A percentile compares a stretch with the other conserved stretches of the same genome.
These are phyloP conservation scores for Euspilapteryx auroguttella DNA, from an alignment of 2,888 invertebrate genomes.

Conservation along the genomic window DNA sequence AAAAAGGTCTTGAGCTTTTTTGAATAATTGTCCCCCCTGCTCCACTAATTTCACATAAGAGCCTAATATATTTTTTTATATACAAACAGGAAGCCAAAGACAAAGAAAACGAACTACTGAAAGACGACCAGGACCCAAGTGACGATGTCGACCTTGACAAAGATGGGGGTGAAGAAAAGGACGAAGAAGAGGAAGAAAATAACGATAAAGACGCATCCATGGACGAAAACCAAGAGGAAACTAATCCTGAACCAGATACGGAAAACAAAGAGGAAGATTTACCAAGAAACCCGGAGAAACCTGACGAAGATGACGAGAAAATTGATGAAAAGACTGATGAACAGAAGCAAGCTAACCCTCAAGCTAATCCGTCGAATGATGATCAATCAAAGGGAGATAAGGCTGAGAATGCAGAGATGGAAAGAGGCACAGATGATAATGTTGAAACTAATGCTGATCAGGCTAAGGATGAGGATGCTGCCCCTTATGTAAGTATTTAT, in stretches of 20 bases:
- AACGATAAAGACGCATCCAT: constrained; percentile 11
- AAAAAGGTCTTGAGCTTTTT: too few species aligned
- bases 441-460: constrained; percentile 50
- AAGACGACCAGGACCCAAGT: too few species aligned
- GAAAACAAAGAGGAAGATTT: constrained; percentile 24
- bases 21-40: too few species aligned
- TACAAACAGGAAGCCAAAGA: too few species aligned
- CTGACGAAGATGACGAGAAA: constrained; percentile 39
- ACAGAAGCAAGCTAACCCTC: constrained; percentile 48
- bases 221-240: constrained; percentile 19
- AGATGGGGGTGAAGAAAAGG: too few species aligned
- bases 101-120: too few species aligned
- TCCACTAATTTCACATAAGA: too few species aligned
- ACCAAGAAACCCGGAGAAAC: constrained; percentile 39
- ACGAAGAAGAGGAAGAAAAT: constrained; percentile 10
- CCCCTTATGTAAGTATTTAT: constrained; percentile 32
- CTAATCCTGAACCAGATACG: constrained; percentile 15
- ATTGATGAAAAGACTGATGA: too few species aligned
- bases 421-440: constrained; percentile 44
- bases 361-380: constrained; percentile 49
- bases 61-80: too few species aligned
- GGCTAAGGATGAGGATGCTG: constrained; percentile 38
- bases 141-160: too few species aligned
- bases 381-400: constrained; percentile 48
- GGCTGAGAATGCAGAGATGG: constrained; percentile 51